Conservation (phyloP, 2,797 vertebrate genomes). For the Trematomus bernacchii region DNA sequence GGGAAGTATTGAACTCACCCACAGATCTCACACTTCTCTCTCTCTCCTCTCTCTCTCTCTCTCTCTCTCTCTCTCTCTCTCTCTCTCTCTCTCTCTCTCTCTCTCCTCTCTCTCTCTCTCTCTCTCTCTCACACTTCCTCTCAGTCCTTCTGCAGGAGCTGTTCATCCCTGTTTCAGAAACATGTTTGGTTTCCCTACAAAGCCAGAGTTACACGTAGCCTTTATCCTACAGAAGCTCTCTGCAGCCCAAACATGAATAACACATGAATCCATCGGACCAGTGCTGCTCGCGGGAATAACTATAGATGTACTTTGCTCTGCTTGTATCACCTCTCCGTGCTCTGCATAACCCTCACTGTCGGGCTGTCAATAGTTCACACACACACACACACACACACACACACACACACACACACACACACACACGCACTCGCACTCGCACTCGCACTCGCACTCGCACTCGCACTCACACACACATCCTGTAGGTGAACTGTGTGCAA, state of each 20-base stretch:
- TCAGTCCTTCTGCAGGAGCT: constrained; percentile 28
- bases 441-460: too few relatives aligned
- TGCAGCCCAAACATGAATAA: constrained; percentile 60
- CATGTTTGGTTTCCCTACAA: constrained; percentile 39
- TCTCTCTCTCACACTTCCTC: constrained; percentile 15
- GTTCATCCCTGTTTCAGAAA: constrained; percentile 27
- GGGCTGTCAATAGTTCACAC: not conserved
- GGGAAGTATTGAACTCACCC: constrained; percentile 11
- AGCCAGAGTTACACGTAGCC: constrained; percentile 35
- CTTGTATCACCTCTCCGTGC: constrained; percentile 15
- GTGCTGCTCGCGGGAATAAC: constrained; percentile 29
- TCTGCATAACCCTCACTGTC: constrained; percentile 15
- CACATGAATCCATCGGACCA: constrained; percentile 31
- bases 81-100: constrained; percentile 6
- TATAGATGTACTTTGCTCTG: constrained; percentile 29
- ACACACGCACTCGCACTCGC: too few relatives aligned
- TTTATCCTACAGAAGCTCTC: constrained; percentile 43
- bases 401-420: too few relatives aligned
- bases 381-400: too few relatives aligned
- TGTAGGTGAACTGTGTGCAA: not conserved
- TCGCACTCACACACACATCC: too few relatives aligned
- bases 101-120: not conserved
- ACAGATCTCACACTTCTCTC: constrained; percentile 7
- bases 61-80: not conserved
- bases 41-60: constrained; percentile 3